Conservation (phyloP, 2,888 invertebrate genomes). For the Girardia tigrina region DNA sequence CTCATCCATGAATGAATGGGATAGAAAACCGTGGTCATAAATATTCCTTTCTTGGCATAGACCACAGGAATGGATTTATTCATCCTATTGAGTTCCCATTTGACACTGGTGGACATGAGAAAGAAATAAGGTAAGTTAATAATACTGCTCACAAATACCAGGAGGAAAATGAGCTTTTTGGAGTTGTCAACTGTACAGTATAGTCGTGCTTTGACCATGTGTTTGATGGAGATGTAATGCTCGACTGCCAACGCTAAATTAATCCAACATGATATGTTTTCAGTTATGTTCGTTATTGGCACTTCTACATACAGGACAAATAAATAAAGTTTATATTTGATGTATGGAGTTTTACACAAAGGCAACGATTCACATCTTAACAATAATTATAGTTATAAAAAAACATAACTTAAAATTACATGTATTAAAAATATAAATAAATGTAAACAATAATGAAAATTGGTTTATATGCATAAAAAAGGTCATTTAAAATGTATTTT, state of each 20-base stretch:
- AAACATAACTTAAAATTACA: too few relatives aligned
- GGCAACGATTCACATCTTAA: neutral
- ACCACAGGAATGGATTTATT: constrained; percentile 1
- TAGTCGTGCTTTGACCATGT: neutral
- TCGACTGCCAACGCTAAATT: neutral
- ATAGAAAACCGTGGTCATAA: neutral
- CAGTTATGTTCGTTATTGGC: neutral
- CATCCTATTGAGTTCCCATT: neutral
- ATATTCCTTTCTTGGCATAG: constrained; percentile 9
- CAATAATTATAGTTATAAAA: too few relatives aligned
- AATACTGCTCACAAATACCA: neutral
- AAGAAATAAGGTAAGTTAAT: neutral
- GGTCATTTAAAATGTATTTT: too few relatives aligned
- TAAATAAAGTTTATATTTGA: neutral
- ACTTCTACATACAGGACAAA: neutral
- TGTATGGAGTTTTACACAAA: neutral
- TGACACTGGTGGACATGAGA: neutral
- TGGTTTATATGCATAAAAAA: too few relatives aligned
- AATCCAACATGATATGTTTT: neutral
- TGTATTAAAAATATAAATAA: too few relatives aligned
- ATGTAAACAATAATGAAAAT: too few relatives aligned
- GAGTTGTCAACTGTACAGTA: neutral
- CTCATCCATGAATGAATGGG: neutral
- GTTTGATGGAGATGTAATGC: neutral
- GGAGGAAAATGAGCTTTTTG: neutral